These are phyloP conservation scores for Pocillopora verrucosa DNA, from an alignment of 64 coral and sea anemone species.

Conservation along the genomic window DNA sequence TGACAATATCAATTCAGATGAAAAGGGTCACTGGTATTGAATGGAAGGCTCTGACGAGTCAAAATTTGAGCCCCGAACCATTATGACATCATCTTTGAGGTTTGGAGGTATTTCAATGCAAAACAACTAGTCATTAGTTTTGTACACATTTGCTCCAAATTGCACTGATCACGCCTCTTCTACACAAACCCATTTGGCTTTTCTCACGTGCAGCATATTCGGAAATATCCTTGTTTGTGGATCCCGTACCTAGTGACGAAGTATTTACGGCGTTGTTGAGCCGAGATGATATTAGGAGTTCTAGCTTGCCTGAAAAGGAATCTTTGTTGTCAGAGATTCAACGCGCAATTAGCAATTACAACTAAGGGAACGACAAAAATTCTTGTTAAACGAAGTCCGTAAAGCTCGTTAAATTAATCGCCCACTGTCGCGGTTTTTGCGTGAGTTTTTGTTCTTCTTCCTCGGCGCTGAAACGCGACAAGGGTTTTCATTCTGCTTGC, in stretches of 20 bases:
- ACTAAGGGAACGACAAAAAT: conserved; percentile 9
- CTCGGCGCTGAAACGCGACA: neutral
- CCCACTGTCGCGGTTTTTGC: neutral
- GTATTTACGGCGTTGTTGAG: neutral
- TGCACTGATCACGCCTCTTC: neutral
- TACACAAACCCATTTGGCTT: neutral
- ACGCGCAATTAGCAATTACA: neutral
- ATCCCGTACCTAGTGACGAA: neutral
- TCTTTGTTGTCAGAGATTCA: conserved; percentile 1
- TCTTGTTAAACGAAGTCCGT: neutral
- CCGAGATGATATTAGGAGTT: neutral
- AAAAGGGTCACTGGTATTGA: neutral
- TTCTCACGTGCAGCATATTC: neutral
- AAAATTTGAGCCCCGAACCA: too few species aligned
- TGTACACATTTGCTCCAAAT: neutral
- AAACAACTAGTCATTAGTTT: neutral
- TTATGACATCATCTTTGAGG: too few species aligned
- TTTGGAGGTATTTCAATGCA: neutral
- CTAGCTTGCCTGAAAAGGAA: neutral
- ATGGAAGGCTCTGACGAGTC: neutral
- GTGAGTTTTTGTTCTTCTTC: neutral
- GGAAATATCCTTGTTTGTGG: conserved; percentile 30
- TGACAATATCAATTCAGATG: neutral
- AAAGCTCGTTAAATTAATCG: conserved; percentile 6
- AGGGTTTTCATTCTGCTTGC: neutral